These are phyloP conservation scores for Triplophysa rosa DNA, from an alignment of 2,113 vertebrate genomes.

Conservation along the genomic window DNA sequence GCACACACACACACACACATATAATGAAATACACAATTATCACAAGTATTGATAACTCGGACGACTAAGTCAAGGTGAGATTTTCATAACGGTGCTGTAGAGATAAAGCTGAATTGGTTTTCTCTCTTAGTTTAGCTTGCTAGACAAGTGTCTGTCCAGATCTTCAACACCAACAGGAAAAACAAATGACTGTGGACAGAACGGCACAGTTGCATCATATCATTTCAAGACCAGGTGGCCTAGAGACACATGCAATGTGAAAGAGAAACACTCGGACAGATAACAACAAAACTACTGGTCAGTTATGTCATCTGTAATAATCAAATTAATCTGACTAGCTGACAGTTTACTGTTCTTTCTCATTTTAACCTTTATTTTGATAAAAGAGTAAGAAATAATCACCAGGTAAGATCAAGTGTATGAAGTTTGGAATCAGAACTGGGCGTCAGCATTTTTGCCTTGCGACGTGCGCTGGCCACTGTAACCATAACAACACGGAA, in stretches of 20 bases:
- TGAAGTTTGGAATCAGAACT: conserved; percentile 80
- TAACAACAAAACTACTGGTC: background rate
- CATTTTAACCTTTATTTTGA: background rate
- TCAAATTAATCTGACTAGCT: background rate
- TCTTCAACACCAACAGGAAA: background rate
- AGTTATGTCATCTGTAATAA: background rate
- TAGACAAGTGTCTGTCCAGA: too few relatives aligned
- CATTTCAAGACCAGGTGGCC: conserved; percentile 7
- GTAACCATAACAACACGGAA: conserved; percentile 86
- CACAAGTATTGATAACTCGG: background rate
- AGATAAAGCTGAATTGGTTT: too few relatives aligned
- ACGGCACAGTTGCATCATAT: background rate
- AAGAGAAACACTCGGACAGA: background rate
- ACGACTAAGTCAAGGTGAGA: too few relatives aligned
- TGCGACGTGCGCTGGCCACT: conserved; percentile 80
- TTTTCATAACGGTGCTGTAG: background rate
- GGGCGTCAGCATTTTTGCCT: conserved; percentile 83
- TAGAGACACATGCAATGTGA: background rate
- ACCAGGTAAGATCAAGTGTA: conserved; percentile 84
- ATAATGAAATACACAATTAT: conserved; percentile 13
- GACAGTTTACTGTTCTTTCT: background rate
- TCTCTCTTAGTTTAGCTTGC: too few relatives aligned
- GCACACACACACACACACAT: conserved; percentile 7
- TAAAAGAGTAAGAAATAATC: conserved; percentile 50
- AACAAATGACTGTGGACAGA: background rate